Percentiles rank a stretch among this genome's conserved stretches.
Evolutionary conservation across 2,797 vertebrate genomes (phyloP).

Genomic region (Melanotaenia nigrans): DNA sequence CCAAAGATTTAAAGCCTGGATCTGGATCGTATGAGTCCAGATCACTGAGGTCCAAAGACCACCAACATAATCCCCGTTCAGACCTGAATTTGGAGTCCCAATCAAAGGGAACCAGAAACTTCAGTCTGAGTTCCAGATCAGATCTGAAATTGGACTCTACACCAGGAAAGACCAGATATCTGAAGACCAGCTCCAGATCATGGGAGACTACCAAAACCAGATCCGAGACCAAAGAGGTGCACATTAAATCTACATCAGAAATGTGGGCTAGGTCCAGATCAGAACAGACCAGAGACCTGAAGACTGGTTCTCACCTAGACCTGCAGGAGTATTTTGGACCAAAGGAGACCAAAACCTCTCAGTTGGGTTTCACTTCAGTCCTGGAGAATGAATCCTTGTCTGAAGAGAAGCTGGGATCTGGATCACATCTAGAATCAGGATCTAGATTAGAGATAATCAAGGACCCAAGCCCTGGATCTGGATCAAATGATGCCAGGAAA

Average conservation of each 20-base stretch:
- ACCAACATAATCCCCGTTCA: background rate
- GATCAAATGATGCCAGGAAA: background rate
- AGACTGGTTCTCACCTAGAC: background rate
- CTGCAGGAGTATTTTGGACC: background rate
- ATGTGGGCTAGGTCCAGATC: conserved; percentile 12
- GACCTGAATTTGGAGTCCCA: background rate
- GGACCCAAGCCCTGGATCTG: background rate
- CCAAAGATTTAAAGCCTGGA: conserved; percentile 68
- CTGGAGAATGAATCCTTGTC: background rate
- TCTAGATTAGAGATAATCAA: background rate
- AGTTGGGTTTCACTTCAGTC: background rate
- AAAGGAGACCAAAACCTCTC: background rate
- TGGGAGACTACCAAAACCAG: conserved; percentile 70
- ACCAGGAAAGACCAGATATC: background rate
- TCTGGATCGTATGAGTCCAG: conserved; percentile 9
- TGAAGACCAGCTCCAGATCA: background rate
- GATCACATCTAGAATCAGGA: background rate
- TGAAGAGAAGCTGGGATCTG: background rate
- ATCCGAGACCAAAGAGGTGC: conserved; percentile 42
- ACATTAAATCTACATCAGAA: background rate
- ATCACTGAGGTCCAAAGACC: conserved; percentile 27
- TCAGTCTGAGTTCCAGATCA: conserved; percentile 6
- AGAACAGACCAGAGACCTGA: conserved; percentile 19
- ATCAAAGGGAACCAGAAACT: background rate
- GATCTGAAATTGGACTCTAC: conserved; percentile 17